These are phyloP conservation scores for Caloenas nicobarica DNA, from an alignment of 2,113 vertebrate genomes.

Conservation along the genomic window DNA sequence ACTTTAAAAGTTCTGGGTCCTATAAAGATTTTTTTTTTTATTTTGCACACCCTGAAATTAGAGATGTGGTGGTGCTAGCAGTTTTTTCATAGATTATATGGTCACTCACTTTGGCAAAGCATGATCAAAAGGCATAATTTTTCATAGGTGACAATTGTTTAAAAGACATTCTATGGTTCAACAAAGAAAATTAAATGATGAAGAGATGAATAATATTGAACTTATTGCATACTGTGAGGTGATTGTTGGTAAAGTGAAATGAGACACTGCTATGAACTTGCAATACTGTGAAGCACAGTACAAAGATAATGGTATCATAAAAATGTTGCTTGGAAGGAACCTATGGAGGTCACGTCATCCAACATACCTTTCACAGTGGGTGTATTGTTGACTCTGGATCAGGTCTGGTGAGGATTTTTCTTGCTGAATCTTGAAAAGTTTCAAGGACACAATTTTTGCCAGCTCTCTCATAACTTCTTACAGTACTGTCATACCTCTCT, in stretches of 20 bases:
- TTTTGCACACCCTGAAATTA: rapidly evolving
- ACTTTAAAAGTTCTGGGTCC: neutral
- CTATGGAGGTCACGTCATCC: rapidly evolving
- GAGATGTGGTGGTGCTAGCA: neutral
- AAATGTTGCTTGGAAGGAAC: neutral
- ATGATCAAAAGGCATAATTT: neutral
- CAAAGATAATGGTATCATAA: neutral
- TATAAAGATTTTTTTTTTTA: neutral
- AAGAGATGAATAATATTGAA: neutral
- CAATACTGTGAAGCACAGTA: neutral
- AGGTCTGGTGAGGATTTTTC: neutral
- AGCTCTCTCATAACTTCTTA: rapidly evolving
- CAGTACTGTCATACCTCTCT: neutral
- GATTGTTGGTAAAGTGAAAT: neutral
- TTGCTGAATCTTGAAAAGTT: neutral
- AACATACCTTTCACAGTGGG: no score
- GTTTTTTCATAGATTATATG: no score
- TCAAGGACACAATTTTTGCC: neutral
- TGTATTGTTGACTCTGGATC: neutral
- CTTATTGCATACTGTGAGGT: neutral
- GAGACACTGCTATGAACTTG: rapidly evolving
- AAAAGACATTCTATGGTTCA: neutral
- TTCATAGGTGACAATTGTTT: neutral
- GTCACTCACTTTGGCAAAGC: neutral
- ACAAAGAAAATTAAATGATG: neutral